These are phyloP conservation scores for Lepisosteus osseus DNA, from an alignment of 2,113 vertebrate species.

Conservation along the genomic window DNA sequence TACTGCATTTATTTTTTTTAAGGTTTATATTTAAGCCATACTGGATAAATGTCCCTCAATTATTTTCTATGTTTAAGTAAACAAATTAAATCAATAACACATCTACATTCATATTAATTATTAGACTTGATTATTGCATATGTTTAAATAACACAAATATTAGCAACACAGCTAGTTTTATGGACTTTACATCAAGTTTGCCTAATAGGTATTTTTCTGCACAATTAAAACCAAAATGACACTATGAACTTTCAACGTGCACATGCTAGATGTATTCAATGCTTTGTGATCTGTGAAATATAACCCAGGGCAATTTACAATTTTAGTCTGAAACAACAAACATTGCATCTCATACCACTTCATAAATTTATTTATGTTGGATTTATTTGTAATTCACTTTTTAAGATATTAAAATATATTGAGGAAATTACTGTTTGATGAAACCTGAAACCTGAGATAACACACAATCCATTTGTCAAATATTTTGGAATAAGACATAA, in stretches of 20 bases:
- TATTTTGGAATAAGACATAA: constrained; percentile 9
- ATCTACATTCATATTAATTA: no score
- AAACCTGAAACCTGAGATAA: neutral
- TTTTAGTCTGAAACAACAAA: neutral
- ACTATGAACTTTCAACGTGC: neutral
- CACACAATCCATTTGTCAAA: constrained; percentile 1
- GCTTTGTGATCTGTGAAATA: constrained; percentile 13
- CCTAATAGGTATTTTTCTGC: neutral
- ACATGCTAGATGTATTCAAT: neutral
- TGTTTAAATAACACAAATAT: no score
- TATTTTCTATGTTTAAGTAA: no score
- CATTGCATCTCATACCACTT: neutral
- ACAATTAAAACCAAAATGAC: constrained; percentile 12
- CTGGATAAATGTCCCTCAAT: no score
- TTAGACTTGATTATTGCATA: no score
- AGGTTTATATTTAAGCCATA: no score
- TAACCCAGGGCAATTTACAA: constrained; percentile 1
- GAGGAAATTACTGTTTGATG: neutral
- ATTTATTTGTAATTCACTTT: neutral
- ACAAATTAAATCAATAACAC: no score
- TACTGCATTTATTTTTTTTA: no score
- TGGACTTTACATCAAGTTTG: neutral
- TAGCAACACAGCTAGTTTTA: neutral
- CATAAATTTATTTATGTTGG: neutral
- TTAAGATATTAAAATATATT: neutral